Evolutionary conservation across 2,888 invertebrate genomes (phyloP), one percentile per base, ranked within the genome.

Genomic region (Acrobasis suavella): DNA sequence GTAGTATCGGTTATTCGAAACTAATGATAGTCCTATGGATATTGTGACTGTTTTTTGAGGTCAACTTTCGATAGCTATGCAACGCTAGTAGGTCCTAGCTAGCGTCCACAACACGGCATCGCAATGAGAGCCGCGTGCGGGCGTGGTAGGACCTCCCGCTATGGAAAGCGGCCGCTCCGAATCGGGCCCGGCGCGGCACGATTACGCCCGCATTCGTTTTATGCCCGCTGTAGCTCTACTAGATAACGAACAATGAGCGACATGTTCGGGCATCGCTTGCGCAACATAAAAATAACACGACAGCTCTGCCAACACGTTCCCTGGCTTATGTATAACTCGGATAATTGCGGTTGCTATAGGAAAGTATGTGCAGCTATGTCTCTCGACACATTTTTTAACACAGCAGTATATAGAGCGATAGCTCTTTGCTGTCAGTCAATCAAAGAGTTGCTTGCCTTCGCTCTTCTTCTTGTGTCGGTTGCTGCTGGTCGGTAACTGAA

Each of bases 231-330:
- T 16, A 55, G 12, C 15, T 38, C 16, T 37, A 32, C 2, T 22
- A 55, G 56, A 56, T 56, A 56, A 42, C 46, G 42, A 42, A 56
- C 56, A 56, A 56, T 56, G 39, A 38, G 42, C 56, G 42, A 22
- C 56, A 8, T 16, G 22, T 42, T 42, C 16, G 56, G 56, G 42
- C 42, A 42, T 56, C 56, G 56, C 56, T 39, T 42, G 17, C 56
- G 14, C 42, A 12, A 8, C 3, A 9, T n/a, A 12, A 12, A 56
- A 56, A 56, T 56, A 56, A 16, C 38, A 17, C 17, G 42, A 10
- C 17, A 1, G 39, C 56, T 16, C 42, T 56, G 56, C 56, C 56
- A 56, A 56, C 55, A 42, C 56, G 56, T 42, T 56, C 56, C 42
- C 7, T 9, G 17, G 17, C 50, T 10, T 17, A 17, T 8, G 32